Conservation (phyloP, 2,113 vertebrate species). For the Tragelaphus imberbis region DNA sequence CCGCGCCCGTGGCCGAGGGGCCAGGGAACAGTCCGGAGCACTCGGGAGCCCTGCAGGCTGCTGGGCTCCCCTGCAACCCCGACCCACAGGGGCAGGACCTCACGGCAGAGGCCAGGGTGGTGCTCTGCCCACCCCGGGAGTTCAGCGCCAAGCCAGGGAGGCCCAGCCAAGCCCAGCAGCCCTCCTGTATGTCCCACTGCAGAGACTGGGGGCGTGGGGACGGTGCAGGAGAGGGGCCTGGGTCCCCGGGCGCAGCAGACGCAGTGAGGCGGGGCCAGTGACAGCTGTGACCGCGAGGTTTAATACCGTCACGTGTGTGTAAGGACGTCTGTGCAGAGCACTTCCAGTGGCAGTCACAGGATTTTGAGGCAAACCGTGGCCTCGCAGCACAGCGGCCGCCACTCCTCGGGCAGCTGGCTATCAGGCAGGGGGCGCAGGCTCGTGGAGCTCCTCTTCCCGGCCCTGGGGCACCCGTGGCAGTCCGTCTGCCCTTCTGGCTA, state of each 20-base stretch:
- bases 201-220: accelerated
- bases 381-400: accelerated
- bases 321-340: background rate
- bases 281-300: accelerated
- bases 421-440: too few species aligned
- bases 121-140: accelerated
- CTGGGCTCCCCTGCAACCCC: accelerated
- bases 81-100: background rate
- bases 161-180: accelerated
- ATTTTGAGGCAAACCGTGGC: accelerated
- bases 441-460: accelerated
- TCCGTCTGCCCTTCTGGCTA: background rate
- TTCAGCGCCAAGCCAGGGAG: background rate
- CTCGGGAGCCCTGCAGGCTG: accelerated
- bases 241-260: background rate
- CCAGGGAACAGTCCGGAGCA: accelerated
- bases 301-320: background rate
- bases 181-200: accelerated
- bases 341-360: background rate
- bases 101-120: background rate
- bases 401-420: accelerated
- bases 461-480: accelerated
- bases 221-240: accelerated
- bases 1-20: accelerated
- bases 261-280: accelerated